Base-by-base conservation (phyloP, 2,113 vertebrate genomes). In the Cynopterus brachyotis region DNA sequence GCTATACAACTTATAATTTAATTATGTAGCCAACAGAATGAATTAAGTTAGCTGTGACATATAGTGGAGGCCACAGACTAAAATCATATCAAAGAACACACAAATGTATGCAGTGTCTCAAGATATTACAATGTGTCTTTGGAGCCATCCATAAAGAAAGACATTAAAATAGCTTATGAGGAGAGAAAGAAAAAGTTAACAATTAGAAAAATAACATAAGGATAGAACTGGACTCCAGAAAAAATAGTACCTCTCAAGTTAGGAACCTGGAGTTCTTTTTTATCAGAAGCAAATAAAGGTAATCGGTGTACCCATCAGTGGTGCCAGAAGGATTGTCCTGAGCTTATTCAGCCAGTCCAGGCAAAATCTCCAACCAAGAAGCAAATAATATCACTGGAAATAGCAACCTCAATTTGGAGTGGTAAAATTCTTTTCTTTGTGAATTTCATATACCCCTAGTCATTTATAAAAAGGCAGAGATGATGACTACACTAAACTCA, bases 311-410 rank as follows among this genome's bases (percentile, higher is more conserved):
- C 4, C n/a, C 24, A 4, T n/a, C 30, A 35, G 24, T 67, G 32
- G 26, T 4, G 11, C 8, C n/a, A n/a, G 17, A 26, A 45, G 42
- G 26, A 9, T 0, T 45, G n/a, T 37, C 19, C 45, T 64, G 24
- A 20, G 28, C 28, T 26, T 0, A n/a, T 17, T 2, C 45, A n/a
- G 40, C 6, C 37, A 1, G 0, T 32, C 24, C 15, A 22, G 60
- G 59, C 16, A 88, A 94, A 40, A 1, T 59, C n/a, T 70, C 24
- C n/a, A 30, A 28, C 22, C 32, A 72, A 78, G 15, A 82, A 64
- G 28, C 60, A 89, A 83, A 89, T 40, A 59, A 11, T 60, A 28
- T 28, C 20, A 15, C 22, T 62, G 50, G 40, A 55, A 70, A 53
- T 5, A 76, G 45, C 2, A 70, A 12, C 30, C 28, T 82, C 53